Conservation (phyloP, 2,888 invertebrate species). For the Pseudococcus jackbeardsleyi region DNA sequence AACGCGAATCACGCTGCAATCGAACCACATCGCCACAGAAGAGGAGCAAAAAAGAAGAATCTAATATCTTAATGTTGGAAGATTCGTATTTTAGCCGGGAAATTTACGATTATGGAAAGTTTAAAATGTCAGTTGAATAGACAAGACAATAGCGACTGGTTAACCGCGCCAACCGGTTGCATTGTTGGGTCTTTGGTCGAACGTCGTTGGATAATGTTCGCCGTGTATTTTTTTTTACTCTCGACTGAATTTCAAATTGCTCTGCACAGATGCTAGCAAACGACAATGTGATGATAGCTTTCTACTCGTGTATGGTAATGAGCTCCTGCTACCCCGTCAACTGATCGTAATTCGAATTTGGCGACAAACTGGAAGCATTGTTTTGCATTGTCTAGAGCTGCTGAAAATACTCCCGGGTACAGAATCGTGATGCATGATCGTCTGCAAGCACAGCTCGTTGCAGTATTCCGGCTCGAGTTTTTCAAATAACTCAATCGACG, state of each 20-base stretch:
- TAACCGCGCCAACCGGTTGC: constrained; percentile 50
- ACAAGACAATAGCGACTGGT: constrained; percentile 63
- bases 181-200: constrained; percentile 48
- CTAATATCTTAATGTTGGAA: constrained; percentile 64
- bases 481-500: constrained; percentile 26
- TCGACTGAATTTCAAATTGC: constrained; percentile 46
- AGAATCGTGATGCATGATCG: not conserved
- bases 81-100: constrained; percentile 62
- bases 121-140: constrained; percentile 63
- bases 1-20: constrained; percentile 59
- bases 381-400: constrained; percentile 50
- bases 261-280: constrained; percentile 23
- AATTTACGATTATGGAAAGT: constrained; percentile 65
- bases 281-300: constrained; percentile 64
- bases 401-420: not conserved
- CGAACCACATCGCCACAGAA: not conserved
- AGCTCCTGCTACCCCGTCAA: constrained; percentile 42
- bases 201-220: not conserved
- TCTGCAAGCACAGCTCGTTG: not conserved
- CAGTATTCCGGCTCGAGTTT: not conserved
- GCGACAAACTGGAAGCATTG: constrained; percentile 59
- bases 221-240: not conserved
- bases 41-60: constrained; percentile 35
- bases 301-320: constrained; percentile 64
- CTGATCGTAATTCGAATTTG: constrained; percentile 56